Evolutionary conservation across 2,888 invertebrate species (phyloP).

Genomic region (Cheilosia vulpina): DNA sequence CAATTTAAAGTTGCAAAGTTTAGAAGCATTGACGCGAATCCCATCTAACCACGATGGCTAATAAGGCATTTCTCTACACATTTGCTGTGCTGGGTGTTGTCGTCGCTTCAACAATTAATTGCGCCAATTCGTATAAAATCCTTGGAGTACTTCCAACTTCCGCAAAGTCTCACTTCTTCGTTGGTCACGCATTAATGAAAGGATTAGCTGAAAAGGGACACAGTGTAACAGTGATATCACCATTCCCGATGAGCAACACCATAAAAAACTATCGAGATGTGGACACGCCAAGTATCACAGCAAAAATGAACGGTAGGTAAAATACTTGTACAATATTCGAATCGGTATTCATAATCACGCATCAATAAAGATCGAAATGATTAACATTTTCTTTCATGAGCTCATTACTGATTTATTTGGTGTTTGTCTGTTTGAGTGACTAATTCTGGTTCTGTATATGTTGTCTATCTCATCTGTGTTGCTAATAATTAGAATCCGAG

Average conservation of each 20-base stretch:
- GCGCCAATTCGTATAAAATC: conserved; percentile 37
- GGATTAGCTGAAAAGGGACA: conserved; percentile 52
- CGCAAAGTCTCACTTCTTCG: conserved; percentile 75
- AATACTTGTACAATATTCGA: too few relatives aligned
- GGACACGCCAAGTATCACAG: not conserved
- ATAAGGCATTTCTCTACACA: too few relatives aligned
- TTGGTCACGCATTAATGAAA: conserved; percentile 79
- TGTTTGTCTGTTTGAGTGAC: too few relatives aligned
- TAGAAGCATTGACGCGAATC: too few relatives aligned
- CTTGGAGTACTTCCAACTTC: conserved; percentile 43
- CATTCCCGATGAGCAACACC: conserved; percentile 41
- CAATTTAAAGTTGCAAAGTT: too few relatives aligned
- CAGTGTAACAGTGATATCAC: conserved; percentile 59
- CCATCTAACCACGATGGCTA: too few relatives aligned
- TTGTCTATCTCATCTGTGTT: too few relatives aligned
- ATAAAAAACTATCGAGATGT: conserved; percentile 60
- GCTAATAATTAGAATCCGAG: too few relatives aligned
- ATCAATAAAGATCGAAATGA: not conserved
- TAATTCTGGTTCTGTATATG: too few relatives aligned
- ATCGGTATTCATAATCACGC: not conserved
- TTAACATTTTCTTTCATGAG: too few relatives aligned
- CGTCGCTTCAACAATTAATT: not conserved
- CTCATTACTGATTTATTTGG: too few relatives aligned
- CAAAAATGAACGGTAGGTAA: conserved; percentile 50
- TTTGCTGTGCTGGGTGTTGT: too few relatives aligned